Conservation (phyloP, 2,113 vertebrate genomes). For the Calidris pygmaea region DNA sequence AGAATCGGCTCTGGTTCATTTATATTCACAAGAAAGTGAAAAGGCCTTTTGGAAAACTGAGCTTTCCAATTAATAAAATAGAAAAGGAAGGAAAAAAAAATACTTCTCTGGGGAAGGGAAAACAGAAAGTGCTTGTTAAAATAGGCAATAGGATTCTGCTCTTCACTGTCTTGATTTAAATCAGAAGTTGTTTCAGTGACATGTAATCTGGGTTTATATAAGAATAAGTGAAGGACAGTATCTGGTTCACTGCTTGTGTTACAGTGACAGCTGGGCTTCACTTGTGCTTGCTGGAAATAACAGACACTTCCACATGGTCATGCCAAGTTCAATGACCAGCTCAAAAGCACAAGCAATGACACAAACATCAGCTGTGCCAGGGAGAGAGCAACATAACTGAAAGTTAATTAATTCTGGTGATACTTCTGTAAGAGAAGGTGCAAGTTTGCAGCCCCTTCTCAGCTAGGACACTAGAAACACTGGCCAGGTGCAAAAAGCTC, state of each 20-base stretch:
- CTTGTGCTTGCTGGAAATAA: background rate
- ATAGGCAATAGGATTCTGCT: background rate
- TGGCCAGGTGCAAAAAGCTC: background rate
- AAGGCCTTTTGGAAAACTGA: background rate
- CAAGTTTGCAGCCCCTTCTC: background rate
- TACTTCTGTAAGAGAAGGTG: background rate
- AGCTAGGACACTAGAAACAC: background rate
- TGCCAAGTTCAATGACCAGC: background rate
- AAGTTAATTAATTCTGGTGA: background rate
- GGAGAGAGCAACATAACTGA: background rate
- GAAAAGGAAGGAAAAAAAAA: background rate
- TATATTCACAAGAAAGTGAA: background rate
- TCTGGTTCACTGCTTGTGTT: background rate
- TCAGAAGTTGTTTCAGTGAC: background rate
- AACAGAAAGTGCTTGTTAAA: background rate
- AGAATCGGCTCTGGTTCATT: background rate
- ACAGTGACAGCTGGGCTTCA: background rate
- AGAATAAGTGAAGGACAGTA: background rate
- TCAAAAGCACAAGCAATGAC: background rate
- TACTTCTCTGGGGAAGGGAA: background rate
- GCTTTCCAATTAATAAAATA: background rate
- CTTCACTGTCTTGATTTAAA: background rate
- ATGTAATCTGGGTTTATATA: background rate
- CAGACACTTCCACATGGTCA: background rate
- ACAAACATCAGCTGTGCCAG: background rate